Conservation (phyloP, 2,888 invertebrate species). For the Blastobasis lacticolella region DNA sequence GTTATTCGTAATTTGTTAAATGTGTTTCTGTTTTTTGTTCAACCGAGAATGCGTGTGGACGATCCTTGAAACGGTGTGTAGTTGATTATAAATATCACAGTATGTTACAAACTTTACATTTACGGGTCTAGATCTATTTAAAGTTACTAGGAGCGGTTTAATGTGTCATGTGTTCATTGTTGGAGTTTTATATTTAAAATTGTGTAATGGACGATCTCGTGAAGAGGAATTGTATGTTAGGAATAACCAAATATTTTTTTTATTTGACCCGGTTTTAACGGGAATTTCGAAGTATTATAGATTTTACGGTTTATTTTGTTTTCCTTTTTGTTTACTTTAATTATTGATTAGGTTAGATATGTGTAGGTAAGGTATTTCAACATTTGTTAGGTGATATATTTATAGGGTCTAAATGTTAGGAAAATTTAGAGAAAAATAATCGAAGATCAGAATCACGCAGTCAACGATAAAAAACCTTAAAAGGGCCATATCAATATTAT, state of each 20-base stretch:
- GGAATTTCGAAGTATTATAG: constrained; percentile 68
- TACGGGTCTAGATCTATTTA: constrained; percentile 70
- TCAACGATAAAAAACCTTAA: constrained; percentile 64
- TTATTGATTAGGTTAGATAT: constrained; percentile 14
- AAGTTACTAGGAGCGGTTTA: constrained; percentile 51
- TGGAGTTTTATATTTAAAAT: constrained; percentile 42
- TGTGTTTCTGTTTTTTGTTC: too few relatives aligned
- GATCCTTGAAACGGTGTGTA: too few relatives aligned
- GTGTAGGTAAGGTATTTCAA: constrained; percentile 34
- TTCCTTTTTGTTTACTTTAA: constrained; percentile 26
- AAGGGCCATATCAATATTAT: constrained; percentile 72
- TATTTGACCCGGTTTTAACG: constrained; percentile 63
- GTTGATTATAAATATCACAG: constrained; percentile 27
- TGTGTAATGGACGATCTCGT: constrained; percentile 45
- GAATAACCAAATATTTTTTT: constrained; percentile 56
- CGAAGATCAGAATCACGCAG: constrained; percentile 37
- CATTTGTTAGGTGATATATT: constrained; percentile 48
- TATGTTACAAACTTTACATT: constrained; percentile 52
- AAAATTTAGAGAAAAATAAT: constrained; percentile 45
- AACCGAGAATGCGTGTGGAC: too few relatives aligned
- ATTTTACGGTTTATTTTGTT: constrained; percentile 38
- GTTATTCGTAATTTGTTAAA: too few relatives aligned
- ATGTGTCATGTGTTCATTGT: constrained; percentile 65
- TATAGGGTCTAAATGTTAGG: constrained; percentile 49
- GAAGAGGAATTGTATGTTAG: constrained; percentile 50